Conservation (phyloP, 1,140 invertebrate species). For the Luehdorfia chinensis region DNA sequence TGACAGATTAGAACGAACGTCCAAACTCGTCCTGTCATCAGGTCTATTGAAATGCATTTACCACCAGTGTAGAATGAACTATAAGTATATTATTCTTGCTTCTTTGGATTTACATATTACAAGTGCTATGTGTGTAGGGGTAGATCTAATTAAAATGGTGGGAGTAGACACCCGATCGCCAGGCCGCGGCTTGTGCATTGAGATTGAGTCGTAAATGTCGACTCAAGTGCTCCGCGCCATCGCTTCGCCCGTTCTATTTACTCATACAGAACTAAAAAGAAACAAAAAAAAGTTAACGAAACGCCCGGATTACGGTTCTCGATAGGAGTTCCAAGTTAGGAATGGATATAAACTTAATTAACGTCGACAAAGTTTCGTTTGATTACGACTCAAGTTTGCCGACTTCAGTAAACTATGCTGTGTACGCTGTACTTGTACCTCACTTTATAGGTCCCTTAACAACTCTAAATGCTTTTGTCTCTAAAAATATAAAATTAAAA, state of each 20-base stretch:
- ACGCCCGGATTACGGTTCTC: conserved; percentile 41
- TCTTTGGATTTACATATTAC: conserved; percentile 11
- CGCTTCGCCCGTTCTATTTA: conserved; percentile 61
- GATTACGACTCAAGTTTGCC: conserved; percentile 43
- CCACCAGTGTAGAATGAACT: conserved; percentile 39
- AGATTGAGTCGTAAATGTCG: conserved; percentile 74
- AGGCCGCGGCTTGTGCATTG: conserved; percentile 53
- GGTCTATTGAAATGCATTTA: conserved; percentile 44
- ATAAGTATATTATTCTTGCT: conserved; percentile 11
- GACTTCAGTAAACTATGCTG: conserved; percentile 20
- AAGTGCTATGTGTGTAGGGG: conserved; percentile 20
- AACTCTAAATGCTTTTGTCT: neutral
- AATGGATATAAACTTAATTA: conserved; percentile 46
- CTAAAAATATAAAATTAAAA: conserved; percentile 21
- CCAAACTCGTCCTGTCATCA: conserved; percentile 61
- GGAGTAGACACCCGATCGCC: conserved; percentile 43
- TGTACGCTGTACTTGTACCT: conserved; percentile 11
- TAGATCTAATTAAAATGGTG: conserved; percentile 54
- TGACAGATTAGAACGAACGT: conserved; percentile 53
- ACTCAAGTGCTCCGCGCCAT: conserved; percentile 56
- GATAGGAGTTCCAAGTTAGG: conserved; percentile 36
- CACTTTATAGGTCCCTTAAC: conserved; percentile 7
- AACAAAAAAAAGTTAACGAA: conserved; percentile 39
- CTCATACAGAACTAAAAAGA: conserved; percentile 48
- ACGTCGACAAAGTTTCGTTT: conserved; percentile 33